Percentiles rank a stretch among this genome's conserved stretches.
Evolutionary conservation across 2,888 invertebrate species (phyloP).

Genomic region (Chromoteleia sp.): DNA sequence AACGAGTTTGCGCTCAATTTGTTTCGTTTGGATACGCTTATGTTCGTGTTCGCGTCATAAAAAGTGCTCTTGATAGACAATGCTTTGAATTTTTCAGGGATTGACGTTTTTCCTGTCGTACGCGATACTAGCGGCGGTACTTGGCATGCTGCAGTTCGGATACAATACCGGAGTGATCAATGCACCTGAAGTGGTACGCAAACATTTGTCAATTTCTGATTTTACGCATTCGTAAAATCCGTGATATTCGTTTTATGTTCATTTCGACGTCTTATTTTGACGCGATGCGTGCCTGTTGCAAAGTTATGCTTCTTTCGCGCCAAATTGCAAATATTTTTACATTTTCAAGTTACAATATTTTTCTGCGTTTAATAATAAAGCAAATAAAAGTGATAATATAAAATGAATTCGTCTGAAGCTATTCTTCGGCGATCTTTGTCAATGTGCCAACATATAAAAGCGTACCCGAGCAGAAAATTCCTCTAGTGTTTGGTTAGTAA

Average conservation of each 20-base stretch:
- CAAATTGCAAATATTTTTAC: no score
- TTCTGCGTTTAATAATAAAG: no score
- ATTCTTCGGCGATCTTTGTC: no score
- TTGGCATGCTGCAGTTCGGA: constrained; percentile 98
- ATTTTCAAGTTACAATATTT: no score
- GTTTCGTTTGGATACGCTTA: constrained; percentile 28
- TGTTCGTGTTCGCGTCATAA: constrained; percentile 13
- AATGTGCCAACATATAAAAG: no score
- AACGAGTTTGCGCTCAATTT: constrained; percentile 15
- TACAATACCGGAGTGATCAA: constrained; percentile 99
- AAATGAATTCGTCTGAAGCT: no score
- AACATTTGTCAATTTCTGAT: constrained; percentile 40
- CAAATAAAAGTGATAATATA: no score
- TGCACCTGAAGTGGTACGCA: constrained; percentile 93
- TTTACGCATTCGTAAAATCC: constrained; percentile 4
- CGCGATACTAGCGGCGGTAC: constrained; percentile 96
- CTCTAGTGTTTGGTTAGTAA: no score
- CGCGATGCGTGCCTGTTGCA: not conserved
- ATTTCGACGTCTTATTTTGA: constrained; percentile 15
- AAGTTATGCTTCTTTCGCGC: no score
- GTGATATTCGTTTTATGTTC: constrained; percentile 11
- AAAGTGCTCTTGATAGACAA: constrained; percentile 38
- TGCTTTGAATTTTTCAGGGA: constrained; percentile 88
- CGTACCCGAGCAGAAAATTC: no score
- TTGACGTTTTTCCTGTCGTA: constrained; percentile 97